Evolutionary conservation across 2,888 invertebrate species (phyloP), one percentile per base, ranked within the genome.

Genomic region (Merodon equestris): DNA sequence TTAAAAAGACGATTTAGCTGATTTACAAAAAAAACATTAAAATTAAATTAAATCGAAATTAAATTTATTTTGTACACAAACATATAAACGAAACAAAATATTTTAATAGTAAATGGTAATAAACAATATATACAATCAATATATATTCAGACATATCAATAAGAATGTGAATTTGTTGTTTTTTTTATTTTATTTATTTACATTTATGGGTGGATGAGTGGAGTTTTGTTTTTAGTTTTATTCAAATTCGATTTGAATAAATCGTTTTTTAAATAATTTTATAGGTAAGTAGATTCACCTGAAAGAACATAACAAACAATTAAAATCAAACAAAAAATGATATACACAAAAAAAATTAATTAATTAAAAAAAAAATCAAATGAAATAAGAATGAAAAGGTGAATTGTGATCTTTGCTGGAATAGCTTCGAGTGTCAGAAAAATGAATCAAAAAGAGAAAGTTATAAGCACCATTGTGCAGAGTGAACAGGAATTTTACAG

Each of bases 231-330:
- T 54, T 63, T 36, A 14, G 27, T 42, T 13, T 58, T 54, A 50
- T 38, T 71, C 54, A 71, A 70, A 70, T 61, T 54, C 13, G 7
- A 71, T 63, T 71, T 71, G 44, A 71, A 47, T 71, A 34, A n/a
- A 19, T 50, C 56, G 15, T 53, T 48, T 47, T 45, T 45, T 27
- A 27, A 27, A 27, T 27, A 27, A 27, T 2, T 82, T 86, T 84
- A 87, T 83, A 87, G 85, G 84, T 87, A 87, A 84, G 87, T 87
- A 81, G 86, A 87, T 86, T 87, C 86, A 85, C 87, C 86, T 87
- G 85, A 60, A 87, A 86, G 71, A 73, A 84, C 82, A 84, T 57
- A 74, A 82, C 79, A 79, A 79, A 70, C 66, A 76, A 66, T 58
- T 57, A 76, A 72, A 67, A 68, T 67, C 13, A 72, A 63, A 64